Conservation (phyloP, 2,113 vertebrate genomes). For the Lagopus leucura region DNA sequence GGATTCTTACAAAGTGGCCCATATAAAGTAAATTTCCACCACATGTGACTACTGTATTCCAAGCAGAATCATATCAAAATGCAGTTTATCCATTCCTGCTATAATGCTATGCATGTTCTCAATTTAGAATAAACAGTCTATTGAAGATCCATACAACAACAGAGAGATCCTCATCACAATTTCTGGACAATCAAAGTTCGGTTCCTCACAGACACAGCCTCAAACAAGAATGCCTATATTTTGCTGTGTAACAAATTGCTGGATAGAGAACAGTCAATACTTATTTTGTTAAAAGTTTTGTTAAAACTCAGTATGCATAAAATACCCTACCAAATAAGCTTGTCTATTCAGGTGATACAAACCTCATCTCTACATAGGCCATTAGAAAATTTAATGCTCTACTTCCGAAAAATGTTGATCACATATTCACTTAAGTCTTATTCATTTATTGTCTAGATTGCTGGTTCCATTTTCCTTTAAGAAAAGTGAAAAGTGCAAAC, state of each 20-base stretch:
- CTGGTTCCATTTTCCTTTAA: conserved; percentile 18
- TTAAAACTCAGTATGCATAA: neutral
- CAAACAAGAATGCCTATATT: fast-evolving
- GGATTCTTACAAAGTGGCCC: neutral
- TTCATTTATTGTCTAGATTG: neutral
- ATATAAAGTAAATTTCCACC: neutral
- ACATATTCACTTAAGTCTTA: neutral
- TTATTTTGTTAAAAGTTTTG: neutral
- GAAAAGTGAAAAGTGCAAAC: conserved; percentile 18
- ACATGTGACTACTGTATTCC: neutral
- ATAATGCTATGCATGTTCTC: fast-evolving
- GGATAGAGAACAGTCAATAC: neutral
- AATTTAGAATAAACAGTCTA: neutral
- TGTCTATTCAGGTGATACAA: neutral
- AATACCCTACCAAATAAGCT: neutral
- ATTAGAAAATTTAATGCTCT: neutral
- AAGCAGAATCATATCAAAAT: neutral
- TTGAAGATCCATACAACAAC: neutral
- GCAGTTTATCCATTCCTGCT: neutral
- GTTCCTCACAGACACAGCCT: neutral
- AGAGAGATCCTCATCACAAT: neutral
- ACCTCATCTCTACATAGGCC: neutral
- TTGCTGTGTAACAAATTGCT: neutral
- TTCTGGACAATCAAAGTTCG: neutral
- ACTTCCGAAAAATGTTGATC: neutral